These are phyloP conservation scores for Actinemys pallida DNA, from an alignment of 2,113 vertebrate genomes.

Conservation along the genomic window DNA sequence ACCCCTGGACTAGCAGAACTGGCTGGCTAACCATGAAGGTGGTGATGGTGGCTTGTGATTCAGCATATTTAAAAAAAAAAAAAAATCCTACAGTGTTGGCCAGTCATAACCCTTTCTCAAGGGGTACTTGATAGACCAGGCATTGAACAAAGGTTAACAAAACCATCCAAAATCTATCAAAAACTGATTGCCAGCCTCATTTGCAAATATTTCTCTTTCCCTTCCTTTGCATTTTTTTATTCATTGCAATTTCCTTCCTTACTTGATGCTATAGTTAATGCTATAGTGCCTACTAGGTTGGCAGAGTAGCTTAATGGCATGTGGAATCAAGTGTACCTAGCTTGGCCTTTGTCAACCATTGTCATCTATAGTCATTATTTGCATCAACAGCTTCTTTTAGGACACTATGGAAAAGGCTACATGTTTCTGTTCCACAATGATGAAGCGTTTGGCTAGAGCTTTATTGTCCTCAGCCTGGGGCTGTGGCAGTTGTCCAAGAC, in stretches of 20 bases:
- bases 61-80: background rate
- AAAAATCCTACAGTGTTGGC: background rate
- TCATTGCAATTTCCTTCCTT: background rate
- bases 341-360: background rate
- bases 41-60: background rate
- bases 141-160: background rate
- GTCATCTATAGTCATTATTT: background rate
- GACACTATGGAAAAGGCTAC: background rate
- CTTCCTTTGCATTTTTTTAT: background rate
- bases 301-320: background rate
- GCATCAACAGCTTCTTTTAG: background rate
- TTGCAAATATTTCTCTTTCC: background rate
- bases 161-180: background rate
- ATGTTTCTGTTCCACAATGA: rapidly evolving
- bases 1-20: too few species aligned
- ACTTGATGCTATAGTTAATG: background rate
- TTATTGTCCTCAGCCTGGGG: background rate
- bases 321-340: background rate
- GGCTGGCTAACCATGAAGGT: background rate
- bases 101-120: background rate
- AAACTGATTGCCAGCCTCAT: background rate
- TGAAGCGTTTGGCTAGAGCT: background rate
- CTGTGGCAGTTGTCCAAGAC: background rate
- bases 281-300: background rate
- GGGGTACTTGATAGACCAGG: background rate